A percentile compares a stretch with the other conserved stretches of the same genome.
Conservation (phyloP, 2,797 vertebrate species). For the Darevskia nairensis region DNA sequence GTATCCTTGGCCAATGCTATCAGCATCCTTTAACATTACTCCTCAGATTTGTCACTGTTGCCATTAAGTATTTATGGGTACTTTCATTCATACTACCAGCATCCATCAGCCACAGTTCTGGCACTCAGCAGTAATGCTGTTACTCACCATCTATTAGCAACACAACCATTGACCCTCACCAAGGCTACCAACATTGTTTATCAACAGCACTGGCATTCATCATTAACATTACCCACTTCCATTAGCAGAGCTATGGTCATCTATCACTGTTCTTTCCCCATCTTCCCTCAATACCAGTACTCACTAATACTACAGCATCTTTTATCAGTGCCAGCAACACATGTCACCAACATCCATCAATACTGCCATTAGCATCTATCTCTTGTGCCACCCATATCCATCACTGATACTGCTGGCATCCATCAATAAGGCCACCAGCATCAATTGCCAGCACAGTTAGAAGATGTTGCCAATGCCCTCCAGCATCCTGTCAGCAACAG, state of each 20-base stretch:
- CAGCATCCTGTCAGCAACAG: background rate
- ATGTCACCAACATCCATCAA: slow-evolving; percentile 1
- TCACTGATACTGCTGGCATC: background rate
- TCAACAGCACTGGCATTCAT: background rate
- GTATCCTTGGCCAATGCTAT: background rate
- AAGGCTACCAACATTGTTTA: background rate
- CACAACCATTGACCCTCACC: background rate
- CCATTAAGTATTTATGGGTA: background rate
- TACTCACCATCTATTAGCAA: slow-evolving; percentile 11
- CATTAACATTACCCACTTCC: slow-evolving; percentile 10
- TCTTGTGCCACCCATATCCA: too few relatives aligned
- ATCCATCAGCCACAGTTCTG: background rate
- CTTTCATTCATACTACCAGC: background rate
- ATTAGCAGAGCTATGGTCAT: background rate
- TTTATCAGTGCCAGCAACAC: background rate
- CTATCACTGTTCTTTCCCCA: background rate
- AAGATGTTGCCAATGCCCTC: background rate
- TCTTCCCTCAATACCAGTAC: background rate
- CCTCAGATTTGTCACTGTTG: slow-evolving; percentile 11
- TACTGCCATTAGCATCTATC: background rate
- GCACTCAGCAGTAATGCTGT: background rate
- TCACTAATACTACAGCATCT: slow-evolving; percentile 1
- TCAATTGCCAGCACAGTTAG: slow-evolving; percentile 6
- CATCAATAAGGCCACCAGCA: background rate
- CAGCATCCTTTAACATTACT: background rate